Evolutionary conservation across 1,140 invertebrate genomes (phyloP).

Genomic region (Eumaeus atala): DNA sequence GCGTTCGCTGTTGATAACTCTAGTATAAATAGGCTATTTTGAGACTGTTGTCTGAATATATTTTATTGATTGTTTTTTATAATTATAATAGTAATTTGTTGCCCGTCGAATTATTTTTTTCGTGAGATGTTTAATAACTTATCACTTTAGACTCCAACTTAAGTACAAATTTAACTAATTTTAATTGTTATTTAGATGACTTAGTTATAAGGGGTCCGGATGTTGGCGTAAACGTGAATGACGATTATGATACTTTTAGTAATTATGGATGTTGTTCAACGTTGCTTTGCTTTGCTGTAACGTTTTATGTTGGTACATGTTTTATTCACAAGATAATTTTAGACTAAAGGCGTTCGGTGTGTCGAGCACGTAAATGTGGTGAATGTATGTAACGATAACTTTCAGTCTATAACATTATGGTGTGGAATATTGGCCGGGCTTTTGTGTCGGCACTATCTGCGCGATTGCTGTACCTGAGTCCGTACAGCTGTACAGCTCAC

Average conservation of each 20-base stretch:
- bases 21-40: conserved; percentile 56
- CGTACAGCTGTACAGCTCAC: not conserved
- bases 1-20: conserved; percentile 58
- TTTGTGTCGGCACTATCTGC: not conserved
- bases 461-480: not conserved
- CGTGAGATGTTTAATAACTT: conserved; percentile 44
- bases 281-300: no score
- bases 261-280: no score
- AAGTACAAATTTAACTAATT: conserved; percentile 71
- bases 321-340: not conserved
- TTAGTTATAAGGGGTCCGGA: conserved; percentile 33
- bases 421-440: no score
- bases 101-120: conserved; percentile 51
- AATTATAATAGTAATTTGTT: conserved; percentile 47
- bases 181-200: conserved; percentile 68
- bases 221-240: not conserved
- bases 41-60: conserved; percentile 70
- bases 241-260: no score
- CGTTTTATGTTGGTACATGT: not conserved
- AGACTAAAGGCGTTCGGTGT: conserved; percentile 1
- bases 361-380: not conserved
- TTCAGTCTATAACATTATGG: no score
- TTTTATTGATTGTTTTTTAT: conserved; percentile 67
- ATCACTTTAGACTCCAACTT: conserved; percentile 61
- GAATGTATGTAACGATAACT: no score